These are phyloP conservation scores for Piezodorus guildinii DNA, from an alignment of 1,140 invertebrate species.

Conservation along the genomic window DNA sequence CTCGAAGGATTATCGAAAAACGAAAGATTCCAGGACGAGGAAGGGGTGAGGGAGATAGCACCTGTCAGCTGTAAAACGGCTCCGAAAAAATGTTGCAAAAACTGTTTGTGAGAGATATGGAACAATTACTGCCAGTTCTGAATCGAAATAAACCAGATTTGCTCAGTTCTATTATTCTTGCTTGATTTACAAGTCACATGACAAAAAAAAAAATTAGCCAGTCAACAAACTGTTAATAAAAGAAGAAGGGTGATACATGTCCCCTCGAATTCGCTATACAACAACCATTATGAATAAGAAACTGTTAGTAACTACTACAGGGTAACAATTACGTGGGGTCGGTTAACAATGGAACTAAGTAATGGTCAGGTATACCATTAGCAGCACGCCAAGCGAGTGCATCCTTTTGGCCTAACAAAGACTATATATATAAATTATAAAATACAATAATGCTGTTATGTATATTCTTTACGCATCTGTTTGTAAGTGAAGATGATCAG, in stretches of 20 bases:
- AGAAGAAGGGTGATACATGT: constrained; percentile 23
- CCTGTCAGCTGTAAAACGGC: constrained; percentile 17
- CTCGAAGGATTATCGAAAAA: constrained; percentile 11
- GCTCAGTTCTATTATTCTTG: constrained; percentile 18
- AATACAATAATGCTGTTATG: constrained; percentile 23
- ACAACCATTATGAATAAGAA: constrained; percentile 31
- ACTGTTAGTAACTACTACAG: constrained; percentile 30
- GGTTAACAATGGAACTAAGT: constrained; percentile 28
- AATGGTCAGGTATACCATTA: constrained; percentile 14
- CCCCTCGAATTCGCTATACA: constrained; percentile 30
- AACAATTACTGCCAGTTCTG: constrained; percentile 18
- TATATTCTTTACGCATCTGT: constrained; percentile 11
- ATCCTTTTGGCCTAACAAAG: constrained; percentile 23
- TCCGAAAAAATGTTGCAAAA: constrained; percentile 16
- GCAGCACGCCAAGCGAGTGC: constrained; percentile 26
- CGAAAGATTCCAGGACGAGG: constrained; percentile 4
- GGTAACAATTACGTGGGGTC: constrained; percentile 31
- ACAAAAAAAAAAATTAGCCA: constrained; percentile 15
- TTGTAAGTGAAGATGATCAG: neutral
- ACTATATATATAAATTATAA: constrained; percentile 24
- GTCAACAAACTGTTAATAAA: constrained; percentile 21
- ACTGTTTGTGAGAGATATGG: neutral
- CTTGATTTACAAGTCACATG: neutral
- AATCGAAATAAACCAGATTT: constrained; percentile 16
- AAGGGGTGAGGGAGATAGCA: constrained; percentile 18